Conservation (phyloP, 2,888 invertebrate genomes). For the Lasioglossum pauxillum region DNA sequence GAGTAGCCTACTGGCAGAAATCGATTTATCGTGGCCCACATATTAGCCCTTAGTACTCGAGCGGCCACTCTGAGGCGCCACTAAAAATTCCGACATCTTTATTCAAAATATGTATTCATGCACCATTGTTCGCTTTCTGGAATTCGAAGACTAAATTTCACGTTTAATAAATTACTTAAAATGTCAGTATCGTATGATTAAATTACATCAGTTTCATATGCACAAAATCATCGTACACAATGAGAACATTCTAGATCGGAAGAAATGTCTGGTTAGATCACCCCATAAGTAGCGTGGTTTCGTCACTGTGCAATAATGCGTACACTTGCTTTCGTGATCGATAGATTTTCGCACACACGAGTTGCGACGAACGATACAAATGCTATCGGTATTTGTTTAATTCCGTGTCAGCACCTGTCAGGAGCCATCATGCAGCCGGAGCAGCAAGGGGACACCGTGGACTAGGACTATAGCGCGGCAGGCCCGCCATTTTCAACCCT, state of each 20-base stretch:
- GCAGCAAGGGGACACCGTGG: background rate
- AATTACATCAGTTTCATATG: background rate
- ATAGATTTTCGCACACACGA: background rate
- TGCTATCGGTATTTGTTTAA: background rate
- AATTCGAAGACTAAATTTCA: background rate
- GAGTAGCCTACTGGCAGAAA: background rate
- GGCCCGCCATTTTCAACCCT: slow-evolving; percentile 5
- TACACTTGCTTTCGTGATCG: background rate
- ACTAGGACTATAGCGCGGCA: background rate
- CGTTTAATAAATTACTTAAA: background rate
- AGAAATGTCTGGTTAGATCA: background rate
- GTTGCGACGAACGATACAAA: background rate
- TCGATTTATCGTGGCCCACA: background rate
- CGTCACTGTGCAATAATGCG: no score
- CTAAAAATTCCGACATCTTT: background rate
- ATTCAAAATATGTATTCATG: background rate
- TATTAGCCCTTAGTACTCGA: background rate
- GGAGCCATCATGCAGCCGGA: background rate
- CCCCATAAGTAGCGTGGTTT: background rate
- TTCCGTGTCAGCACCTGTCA: background rate
- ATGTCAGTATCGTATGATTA: background rate
- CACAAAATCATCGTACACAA: background rate
- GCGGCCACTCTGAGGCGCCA: background rate
- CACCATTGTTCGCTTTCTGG: no score
- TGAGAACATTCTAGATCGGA: background rate